These are phyloP conservation scores for Etheostoma cragini DNA, from an alignment of 2,113 vertebrate genomes.

Conservation along the genomic window DNA sequence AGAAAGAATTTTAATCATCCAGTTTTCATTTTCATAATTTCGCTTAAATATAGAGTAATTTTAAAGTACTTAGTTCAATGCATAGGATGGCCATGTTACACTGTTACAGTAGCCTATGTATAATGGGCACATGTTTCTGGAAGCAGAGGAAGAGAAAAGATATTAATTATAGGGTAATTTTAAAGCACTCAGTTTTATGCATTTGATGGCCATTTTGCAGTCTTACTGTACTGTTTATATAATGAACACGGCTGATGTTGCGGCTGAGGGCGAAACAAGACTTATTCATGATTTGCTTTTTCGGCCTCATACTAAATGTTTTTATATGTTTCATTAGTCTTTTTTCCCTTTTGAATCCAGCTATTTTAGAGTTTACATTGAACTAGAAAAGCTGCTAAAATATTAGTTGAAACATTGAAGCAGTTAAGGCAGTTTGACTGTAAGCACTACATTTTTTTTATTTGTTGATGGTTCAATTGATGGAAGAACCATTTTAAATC, in stretches of 20 bases:
- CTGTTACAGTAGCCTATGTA: neutral
- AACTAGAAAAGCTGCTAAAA: neutral
- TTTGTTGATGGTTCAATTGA: neutral
- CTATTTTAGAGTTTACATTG: neutral
- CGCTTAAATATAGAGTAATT: conserved; percentile 1
- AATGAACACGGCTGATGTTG: neutral
- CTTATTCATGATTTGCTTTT: neutral
- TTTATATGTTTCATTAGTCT: neutral
- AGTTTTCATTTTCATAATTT: neutral
- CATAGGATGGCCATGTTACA: neutral
- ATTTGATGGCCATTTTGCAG: neutral
- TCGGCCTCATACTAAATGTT: neutral
- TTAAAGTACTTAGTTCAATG: neutral
- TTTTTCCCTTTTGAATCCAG: neutral
- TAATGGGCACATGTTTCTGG: no score
- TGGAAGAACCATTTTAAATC: neutral
- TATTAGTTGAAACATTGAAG: no score
- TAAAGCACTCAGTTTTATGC: neutral
- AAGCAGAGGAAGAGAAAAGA: no score
- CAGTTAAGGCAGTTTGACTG: neutral
- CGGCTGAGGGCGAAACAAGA: neutral
- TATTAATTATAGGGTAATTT: conserved; percentile 2
- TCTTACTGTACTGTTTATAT: neutral
- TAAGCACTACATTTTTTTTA: neutral
- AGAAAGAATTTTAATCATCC: neutral